These are phyloP conservation scores for Zoanthus solanderi DNA, from an alignment of 92 coral and sea anemone genomes.

Conservation along the genomic window DNA sequence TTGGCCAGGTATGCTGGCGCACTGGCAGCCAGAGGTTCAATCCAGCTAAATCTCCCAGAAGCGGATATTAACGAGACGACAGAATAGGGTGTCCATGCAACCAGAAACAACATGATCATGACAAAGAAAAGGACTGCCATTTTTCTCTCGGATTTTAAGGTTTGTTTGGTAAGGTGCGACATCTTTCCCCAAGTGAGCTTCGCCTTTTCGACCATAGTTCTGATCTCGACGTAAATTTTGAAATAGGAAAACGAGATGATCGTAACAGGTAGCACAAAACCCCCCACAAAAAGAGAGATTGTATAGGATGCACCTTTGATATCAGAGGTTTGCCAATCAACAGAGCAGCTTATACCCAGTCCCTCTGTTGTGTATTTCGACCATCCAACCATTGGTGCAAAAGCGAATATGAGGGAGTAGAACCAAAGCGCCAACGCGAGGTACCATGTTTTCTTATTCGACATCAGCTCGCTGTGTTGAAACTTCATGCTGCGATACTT, in stretches of 20 bases:
- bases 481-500: background rate
- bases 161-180: conserved; percentile 55
- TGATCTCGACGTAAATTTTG: conserved; percentile 53
- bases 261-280: conserved; percentile 16
- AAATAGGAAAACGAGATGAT: conserved; percentile 55
- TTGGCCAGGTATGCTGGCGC: conserved; percentile 54
- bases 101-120: conserved; percentile 66
- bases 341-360: background rate
- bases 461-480: background rate
- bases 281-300: background rate
- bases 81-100: conserved; percentile 69
- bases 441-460: background rate
- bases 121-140: conserved; percentile 58
- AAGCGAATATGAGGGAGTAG: background rate
- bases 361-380: background rate
- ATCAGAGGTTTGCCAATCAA: background rate
- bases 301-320: background rate
- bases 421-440: background rate
- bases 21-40: conserved; percentile 28
- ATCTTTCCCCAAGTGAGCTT: conserved; percentile 64
- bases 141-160: conserved; percentile 47
- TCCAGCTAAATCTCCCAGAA: conserved; percentile 49
- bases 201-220: conserved; percentile 57
- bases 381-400: background rate
- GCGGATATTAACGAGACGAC: background rate